Base-by-base conservation (phyloP, 2,113 vertebrate genomes). In the Lampris megalopsis region DNA sequence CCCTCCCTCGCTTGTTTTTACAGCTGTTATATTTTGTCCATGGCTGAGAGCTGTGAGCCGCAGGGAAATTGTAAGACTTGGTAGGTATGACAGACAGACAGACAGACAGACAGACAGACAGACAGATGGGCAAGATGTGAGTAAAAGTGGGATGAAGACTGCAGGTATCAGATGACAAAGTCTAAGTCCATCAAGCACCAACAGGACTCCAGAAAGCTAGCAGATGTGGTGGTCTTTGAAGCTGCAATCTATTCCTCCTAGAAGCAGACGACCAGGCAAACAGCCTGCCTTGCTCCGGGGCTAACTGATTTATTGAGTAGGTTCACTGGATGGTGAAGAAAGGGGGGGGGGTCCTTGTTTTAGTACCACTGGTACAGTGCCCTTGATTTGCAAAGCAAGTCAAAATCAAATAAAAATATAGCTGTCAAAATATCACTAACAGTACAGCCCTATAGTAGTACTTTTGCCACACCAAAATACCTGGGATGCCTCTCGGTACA, bases 181-280 rank as follows among this genome's bases (percentile, higher is more conserved):
- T 13, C 38, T 75, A 73, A 49, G 60, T 13, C 38, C 75, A 73
- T 82, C 78, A 86, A 77, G 73, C 78, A 69, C 50, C 63, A 3
- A 80, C 71, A 77, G 74, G 83, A 82, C 73, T 75, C 58, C 63
- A 67, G 38, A 3, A 4, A 41, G 6, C 7, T 2, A 61, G 73
- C 80, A 83, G 80, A 86, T 82, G 81, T 80, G 78, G 73, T 0
- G 9, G 42, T 13, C 43, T 79, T 66, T 77, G 77, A 71, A 85
- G 65, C 68, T 9, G 70, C 57, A 54, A 37, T 52, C 59, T 49
- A 50, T 5, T 53, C 67, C 38, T 58, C 79, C 66, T 68, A 40
- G 58, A 76, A 75, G 86, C 75, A 63, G 76, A 85, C 72, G 61
- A 63, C 52, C 73, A 7, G 10, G 40, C 64, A 10, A 78, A 79